Evolutionary conservation across 2,888 invertebrate species (phyloP), one percentile per base, ranked within the genome.

Genomic region (Epinotia ramella): DNA sequence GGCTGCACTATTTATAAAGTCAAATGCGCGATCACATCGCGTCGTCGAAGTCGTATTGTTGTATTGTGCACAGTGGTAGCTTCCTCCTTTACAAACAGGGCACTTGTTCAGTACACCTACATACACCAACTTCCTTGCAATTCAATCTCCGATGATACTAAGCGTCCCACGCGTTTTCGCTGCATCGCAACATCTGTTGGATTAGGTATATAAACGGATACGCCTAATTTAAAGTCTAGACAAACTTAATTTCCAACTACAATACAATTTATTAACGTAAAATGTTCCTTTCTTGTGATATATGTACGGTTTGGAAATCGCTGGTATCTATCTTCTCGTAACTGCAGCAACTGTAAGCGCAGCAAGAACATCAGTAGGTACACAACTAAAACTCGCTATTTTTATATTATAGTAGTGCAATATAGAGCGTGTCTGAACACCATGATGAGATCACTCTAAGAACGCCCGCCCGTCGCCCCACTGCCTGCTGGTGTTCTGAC

Each of bases 1-100:
- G 77, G 83, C 83, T 87, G 86, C 88, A 91, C 89, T 93, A 92
- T 92, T 93, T 93, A 91, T 93, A 91, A 92, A 93, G 90, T 90
- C 89, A 88, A 90, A 91, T 91, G 87, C 78, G 75, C 75, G 60
- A 65, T 60, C 74, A 80, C 86, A 89, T 87, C 86, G n/a, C 86
- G 89, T 87, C 86, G 53, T 53, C 53, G 53, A 7, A n/a, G 84
- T 81, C 84, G 87, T 89, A 93, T 93, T 93, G 92, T 93, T 93
- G 91, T 91, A 93, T 92, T 92, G 93, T 88, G 83, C 82, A 83
- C 85, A 81, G 78, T 80, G 82, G 87, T 81, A 86, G 87, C 85
- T 92, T 92, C 92, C 93, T 91, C 86, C 84, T 87, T 86, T 85
- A 83, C 86, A 86, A 86, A 86, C 84, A 86, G 86, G 84, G 87